Conservation (phyloP, 2,888 invertebrate species). For the Hoplodrina blanda region DNA sequence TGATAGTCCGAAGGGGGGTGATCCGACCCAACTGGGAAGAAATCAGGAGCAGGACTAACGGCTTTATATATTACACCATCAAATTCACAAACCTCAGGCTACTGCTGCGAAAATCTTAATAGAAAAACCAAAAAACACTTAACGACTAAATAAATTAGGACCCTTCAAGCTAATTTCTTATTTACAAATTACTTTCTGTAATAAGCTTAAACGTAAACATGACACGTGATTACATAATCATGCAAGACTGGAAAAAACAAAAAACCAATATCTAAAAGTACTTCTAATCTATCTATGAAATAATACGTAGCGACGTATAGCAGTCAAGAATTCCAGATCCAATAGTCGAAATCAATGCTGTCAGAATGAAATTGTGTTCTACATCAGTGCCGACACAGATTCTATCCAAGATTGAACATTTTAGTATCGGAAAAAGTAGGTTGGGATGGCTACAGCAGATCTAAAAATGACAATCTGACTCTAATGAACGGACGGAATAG, state of each 20-base stretch:
- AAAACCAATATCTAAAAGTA: background rate
- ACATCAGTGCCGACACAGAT: slow-evolving; percentile 46
- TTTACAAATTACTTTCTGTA: too few relatives aligned
- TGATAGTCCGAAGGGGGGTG: too few relatives aligned
- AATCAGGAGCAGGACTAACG: too few relatives aligned
- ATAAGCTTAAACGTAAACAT: too few relatives aligned
- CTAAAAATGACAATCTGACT: slow-evolving; percentile 39
- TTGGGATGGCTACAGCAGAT: slow-evolving; percentile 14
- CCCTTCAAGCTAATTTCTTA: too few relatives aligned
- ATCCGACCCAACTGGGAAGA: too few relatives aligned
- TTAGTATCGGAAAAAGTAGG: slow-evolving; percentile 32
- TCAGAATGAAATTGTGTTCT: slow-evolving; percentile 33
- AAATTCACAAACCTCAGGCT: too few relatives aligned
- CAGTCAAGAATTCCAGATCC: background rate
- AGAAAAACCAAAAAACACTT: too few relatives aligned
- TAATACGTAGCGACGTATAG: background rate
- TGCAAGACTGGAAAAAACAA: too few relatives aligned
- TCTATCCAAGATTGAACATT: slow-evolving; percentile 43
- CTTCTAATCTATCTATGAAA: background rate
- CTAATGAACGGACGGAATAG: slow-evolving; percentile 20
- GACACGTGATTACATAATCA: background rate
- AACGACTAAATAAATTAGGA: too few relatives aligned
- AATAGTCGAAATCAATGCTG: slow-evolving; percentile 48
- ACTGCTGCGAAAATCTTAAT: too few relatives aligned
- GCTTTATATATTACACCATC: too few relatives aligned